phyloP scores from a whole-genome alignment of 2,888 invertebrate genomes.

The Muschampia plurimacula region DNA sequence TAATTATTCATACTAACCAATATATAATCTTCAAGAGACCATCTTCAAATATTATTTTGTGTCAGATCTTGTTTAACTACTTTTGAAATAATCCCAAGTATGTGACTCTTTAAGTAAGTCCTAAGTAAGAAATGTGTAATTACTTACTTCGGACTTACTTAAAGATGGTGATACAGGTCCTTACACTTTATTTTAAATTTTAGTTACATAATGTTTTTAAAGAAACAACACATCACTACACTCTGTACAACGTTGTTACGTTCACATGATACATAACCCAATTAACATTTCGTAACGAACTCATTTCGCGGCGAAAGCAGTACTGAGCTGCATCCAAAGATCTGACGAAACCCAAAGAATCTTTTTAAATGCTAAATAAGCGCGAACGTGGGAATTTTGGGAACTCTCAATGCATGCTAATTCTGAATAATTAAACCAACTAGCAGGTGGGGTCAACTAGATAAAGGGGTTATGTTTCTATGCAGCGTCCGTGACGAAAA shows the following conservation, averaged over 20 bases:
- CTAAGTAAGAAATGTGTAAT: too few species aligned
- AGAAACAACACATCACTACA: background rate
- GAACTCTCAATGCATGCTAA: slow-evolving; percentile 48
- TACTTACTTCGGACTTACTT: too few species aligned
- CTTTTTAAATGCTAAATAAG: slow-evolving; percentile 34
- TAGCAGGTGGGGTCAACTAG: slow-evolving; percentile 77
- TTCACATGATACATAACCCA: background rate
- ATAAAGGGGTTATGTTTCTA: slow-evolving; percentile 61
- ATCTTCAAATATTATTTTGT: too few species aligned
- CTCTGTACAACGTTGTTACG: background rate
- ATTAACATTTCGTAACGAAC: slow-evolving; percentile 18
- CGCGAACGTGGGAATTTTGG: slow-evolving; percentile 30
- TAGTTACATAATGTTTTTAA: background rate
- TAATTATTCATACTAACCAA: too few species aligned
- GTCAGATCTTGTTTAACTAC: too few species aligned
- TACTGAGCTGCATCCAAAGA: slow-evolving; percentile 22
- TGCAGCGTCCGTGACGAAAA: slow-evolving; percentile 1
- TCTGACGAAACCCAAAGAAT: slow-evolving; percentile 5
- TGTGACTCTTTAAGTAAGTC: too few species aligned
- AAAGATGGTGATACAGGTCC: too few species aligned
- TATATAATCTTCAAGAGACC: too few species aligned
- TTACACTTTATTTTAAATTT: too few species aligned
- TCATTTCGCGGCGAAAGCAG: slow-evolving; percentile 19
- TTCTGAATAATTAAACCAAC: slow-evolving; percentile 57
- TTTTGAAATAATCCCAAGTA: too few species aligned